Evolutionary conservation across 2,888 invertebrate species (phyloP), one percentile per base, ranked within the genome.

Genomic region (Calameuta filiformis): DNA sequence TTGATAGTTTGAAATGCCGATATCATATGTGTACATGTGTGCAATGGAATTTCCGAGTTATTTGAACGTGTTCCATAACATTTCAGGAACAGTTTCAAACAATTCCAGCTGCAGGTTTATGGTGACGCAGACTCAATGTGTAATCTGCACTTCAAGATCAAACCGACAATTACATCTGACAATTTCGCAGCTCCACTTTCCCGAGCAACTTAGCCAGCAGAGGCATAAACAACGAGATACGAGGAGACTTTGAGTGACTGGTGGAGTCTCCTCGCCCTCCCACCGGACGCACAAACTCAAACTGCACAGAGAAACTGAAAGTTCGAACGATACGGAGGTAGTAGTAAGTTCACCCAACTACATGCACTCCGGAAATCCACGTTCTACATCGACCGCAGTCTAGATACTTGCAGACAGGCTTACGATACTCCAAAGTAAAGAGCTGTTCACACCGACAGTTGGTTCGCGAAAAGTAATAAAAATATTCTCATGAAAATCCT

Each of bases 91-190:
- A 9, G 9, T 56, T 56, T 9, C 6, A 9, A 56, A 56, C 9
- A 23, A 56, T 23, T 56, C 9, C 56, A 23, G 23, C 23, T 23
- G 9, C 56, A 23, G 56, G 23, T 56, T 56, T 9, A 9, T 9
- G 23, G 23, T 23, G 56, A 9, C 56, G 23, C 11, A 9, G 23
- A 23, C 35, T 33, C 33, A 40, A 40, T 68, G 69, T 77, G 35
- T 75, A 77, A 79, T 79, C 71, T 76, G 68, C 73, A 31, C 68
- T 75, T 75, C 69, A 69, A 78, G 40, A 77, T 82, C 77, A 33
- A 78, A 75, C 73, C 75, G 40, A 69, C 76, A 82, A 79, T 82
- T 80, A 78, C 75, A 23, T 35, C 69, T 75, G 77, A 82, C 77
- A 81, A 78, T 81, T 78, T 76, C 76, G 68, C 71, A 73, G 79